Evolutionary conservation across 1,140 invertebrate genomes (phyloP), one percentile per base, ranked within the genome.

Genomic region (Zaprionus vittiger): DNA sequence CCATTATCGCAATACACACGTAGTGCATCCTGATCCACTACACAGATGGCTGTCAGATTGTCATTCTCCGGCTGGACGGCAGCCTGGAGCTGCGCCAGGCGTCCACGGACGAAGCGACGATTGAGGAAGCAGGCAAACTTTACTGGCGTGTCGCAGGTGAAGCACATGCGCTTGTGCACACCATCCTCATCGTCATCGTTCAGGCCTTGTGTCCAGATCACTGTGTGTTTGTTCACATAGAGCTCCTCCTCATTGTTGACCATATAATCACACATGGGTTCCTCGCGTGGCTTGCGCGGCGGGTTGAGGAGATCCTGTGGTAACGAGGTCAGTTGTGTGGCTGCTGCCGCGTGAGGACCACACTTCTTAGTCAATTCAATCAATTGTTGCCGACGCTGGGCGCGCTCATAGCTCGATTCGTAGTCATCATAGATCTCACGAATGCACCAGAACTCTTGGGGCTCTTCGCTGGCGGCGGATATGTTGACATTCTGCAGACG

Each of bases 141-240:
- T 24, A 99, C 96, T 31, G 96, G 95, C 37, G 95, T 95, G 73
- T 97, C 96, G 80, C 96, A 95, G 5, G 97, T 98, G 87, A 97
- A 98, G 55, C 95, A 96, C 76, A 95, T 94, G 37, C 95, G 95
- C 70, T 95, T 89, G 4, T 94, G 80, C 2, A 94, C 79, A 26
- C 93, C 77, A 31, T 81, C 76, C 6, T 87, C 80, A 9, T 68
- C 80, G 3, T 72, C 85, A 61, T 89, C 85, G 15, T 73, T 68
- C 11, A 90, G 59, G 6, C 93, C 93, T 67, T 84, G 76, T 4
- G 95, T 95, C 95, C 97, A 98, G 24, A 98, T 95, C 20, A 97
- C 97, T 22, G 97, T 96, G 87, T 96, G 95, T 6, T 96, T 97
- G 77, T 95, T 96, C 12, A 97, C 95, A 94, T 98, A 99, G 15